Evolutionary conservation across 2,797 vertebrate species (phyloP).

Genomic region (Rhodeus uyekii): DNA sequence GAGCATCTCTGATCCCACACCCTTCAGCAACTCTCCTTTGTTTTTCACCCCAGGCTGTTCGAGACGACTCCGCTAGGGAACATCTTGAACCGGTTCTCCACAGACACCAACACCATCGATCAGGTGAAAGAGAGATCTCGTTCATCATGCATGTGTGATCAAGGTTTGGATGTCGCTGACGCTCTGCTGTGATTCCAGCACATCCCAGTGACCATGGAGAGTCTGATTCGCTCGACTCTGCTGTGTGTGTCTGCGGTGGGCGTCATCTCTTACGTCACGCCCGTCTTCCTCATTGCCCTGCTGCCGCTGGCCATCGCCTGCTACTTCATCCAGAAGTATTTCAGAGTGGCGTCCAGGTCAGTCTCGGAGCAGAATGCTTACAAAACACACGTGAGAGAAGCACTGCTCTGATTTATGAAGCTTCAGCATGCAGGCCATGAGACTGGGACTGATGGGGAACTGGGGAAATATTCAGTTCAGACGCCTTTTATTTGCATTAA

Average conservation of each 20-base stretch:
- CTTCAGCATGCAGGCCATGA: too few species aligned
- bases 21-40: too few species aligned
- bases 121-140: slow-evolving; percentile 71
- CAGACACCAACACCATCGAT: slow-evolving; percentile 95
- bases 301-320: slow-evolving; percentile 89
- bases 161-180: too few species aligned
- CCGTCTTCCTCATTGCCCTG: slow-evolving; percentile 91
- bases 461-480: too few species aligned
- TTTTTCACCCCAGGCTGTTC: slow-evolving; percentile 85
- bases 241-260: slow-evolving; percentile 92
- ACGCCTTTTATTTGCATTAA: too few species aligned
- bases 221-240: slow-evolving; percentile 91
- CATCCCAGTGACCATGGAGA: slow-evolving; percentile 95
- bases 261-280: slow-evolving; percentile 94
- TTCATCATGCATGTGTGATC: neutral
- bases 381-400: neutral
- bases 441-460: too few species aligned
- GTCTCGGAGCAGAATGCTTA: slow-evolving; percentile 9
- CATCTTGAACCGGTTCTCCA: slow-evolving; percentile 96
- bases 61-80: slow-evolving; percentile 96
- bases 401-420: too few species aligned
- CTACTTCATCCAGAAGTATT: slow-evolving; percentile 99
- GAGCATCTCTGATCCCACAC: too few species aligned
- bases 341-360: slow-evolving; percentile 94
- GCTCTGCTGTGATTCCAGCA: slow-evolving; percentile 73